These are phyloP conservation scores for Ectropis crepuscularia DNA, from an alignment of 2,888 invertebrate species.

Conservation along the genomic window DNA sequence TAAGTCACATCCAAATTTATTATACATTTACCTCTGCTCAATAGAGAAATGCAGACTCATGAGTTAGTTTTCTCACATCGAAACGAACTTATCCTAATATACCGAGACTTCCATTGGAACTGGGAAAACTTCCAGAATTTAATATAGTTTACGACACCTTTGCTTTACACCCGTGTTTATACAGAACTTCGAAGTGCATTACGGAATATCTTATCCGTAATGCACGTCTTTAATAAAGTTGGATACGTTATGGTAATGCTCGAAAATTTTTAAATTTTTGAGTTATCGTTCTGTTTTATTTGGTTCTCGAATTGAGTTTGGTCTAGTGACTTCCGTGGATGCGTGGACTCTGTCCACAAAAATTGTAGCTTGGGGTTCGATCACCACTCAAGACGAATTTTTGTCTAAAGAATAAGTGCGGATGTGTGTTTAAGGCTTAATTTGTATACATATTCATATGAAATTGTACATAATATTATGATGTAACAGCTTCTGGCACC, in stretches of 20 bases:
- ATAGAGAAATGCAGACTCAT: slow-evolving; percentile 55
- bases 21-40: slow-evolving; percentile 4
- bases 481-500: too few relatives aligned
- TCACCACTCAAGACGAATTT: too few relatives aligned
- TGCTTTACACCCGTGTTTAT: slow-evolving; percentile 73
- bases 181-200: slow-evolving; percentile 60
- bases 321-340: too few relatives aligned
- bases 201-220: slow-evolving; percentile 50
- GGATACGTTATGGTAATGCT: slow-evolving; percentile 32
- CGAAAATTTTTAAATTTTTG: slow-evolving; percentile 33
- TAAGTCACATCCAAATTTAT: slow-evolving; percentile 13
- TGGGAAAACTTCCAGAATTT: slow-evolving; percentile 65
- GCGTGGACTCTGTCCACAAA: too few relatives aligned
- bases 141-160: slow-evolving; percentile 81
- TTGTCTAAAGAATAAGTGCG: too few relatives aligned
- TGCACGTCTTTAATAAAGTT: slow-evolving; percentile 45
- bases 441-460: too few relatives aligned
- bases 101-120: slow-evolving; percentile 52
- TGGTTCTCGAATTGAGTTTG: not conserved
- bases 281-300: slow-evolving; percentile 23
- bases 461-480: too few relatives aligned
- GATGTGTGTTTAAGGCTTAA: too few relatives aligned
- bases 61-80: slow-evolving; percentile 62
- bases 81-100: slow-evolving; percentile 71
- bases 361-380: too few relatives aligned